phyloP scores from a whole-genome alignment of 2,888 invertebrate species.

The Anoncus sp. region DNA sequence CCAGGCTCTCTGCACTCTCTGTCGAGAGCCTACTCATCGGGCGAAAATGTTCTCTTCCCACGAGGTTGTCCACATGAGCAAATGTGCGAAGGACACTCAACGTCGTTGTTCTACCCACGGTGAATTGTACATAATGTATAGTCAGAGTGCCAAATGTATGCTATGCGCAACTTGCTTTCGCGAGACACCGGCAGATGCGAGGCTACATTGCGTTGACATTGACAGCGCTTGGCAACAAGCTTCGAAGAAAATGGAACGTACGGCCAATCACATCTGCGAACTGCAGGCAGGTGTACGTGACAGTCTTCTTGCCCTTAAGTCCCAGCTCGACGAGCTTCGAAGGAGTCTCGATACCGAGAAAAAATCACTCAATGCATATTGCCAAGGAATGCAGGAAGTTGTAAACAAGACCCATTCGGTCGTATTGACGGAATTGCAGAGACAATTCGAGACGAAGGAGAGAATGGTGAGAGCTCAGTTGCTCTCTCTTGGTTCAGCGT shows the following conservation, averaged over 20 bases:
- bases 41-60: constrained; percentile 92
- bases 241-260: constrained; percentile 88
- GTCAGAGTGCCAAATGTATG: constrained; percentile 88
- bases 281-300: constrained; percentile 88
- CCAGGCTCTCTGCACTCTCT: constrained; percentile 89
- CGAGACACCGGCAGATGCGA: constrained; percentile 87
- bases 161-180: constrained; percentile 91
- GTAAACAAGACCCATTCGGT: constrained; percentile 88
- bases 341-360: constrained; percentile 88
- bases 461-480: constrained; percentile 85
- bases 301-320: constrained; percentile 87
- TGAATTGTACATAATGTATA: constrained; percentile 91
- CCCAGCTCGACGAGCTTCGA: constrained; percentile 88
- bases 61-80: constrained; percentile 89
- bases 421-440: constrained; percentile 88
- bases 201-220: constrained; percentile 89
- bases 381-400: constrained; percentile 88
- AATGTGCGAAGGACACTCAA: constrained; percentile 88
- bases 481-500: constrained; percentile 85
- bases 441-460: constrained; percentile 86
- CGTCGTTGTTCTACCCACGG: constrained; percentile 88
- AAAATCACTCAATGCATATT: constrained; percentile 87
- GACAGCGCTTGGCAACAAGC: constrained; percentile 90
- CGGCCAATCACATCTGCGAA: constrained; percentile 84
- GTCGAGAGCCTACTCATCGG: constrained; percentile 89